A percentile compares a stretch with the other conserved stretches of the same genome.
Evolutionary conservation across 1,140 invertebrate species (phyloP).

Genomic region (Aphelinus atriplicis): DNA sequence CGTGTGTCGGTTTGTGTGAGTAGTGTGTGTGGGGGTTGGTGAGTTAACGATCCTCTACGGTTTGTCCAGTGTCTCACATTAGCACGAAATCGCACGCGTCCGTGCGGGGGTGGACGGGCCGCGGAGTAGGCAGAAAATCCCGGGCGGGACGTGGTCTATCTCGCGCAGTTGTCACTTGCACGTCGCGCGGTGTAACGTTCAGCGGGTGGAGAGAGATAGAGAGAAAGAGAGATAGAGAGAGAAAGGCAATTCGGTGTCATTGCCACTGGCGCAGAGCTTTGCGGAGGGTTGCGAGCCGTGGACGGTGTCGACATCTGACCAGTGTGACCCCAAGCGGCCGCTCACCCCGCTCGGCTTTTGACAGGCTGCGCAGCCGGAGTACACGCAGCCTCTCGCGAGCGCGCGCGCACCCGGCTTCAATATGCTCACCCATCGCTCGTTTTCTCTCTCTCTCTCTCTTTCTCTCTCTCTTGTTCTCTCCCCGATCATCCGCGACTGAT

Average conservation of each 20-base stretch:
- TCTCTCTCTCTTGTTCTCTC: constrained; percentile 41
- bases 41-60: too few species aligned
- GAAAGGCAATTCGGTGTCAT: constrained; percentile 39
- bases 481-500: too few species aligned
- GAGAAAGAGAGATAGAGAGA: background rate
- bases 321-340: constrained; percentile 47
- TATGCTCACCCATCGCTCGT: constrained; percentile 9
- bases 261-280: constrained; percentile 44
- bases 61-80: too few species aligned
- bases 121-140: too few species aligned
- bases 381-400: constrained; percentile 25
- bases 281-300: background rate
- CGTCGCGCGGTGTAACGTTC: background rate
- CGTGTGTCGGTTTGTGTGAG: too few species aligned
- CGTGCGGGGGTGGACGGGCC: too few species aligned
- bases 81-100: too few species aligned
- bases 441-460: background rate
- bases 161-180: constrained; percentile 22
- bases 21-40: too few species aligned
- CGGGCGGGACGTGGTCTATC: too few species aligned
- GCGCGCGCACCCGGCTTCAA: constrained; percentile 25
- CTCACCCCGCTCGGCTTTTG: constrained; percentile 28
- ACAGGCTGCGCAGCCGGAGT: background rate
- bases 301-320: constrained; percentile 48
- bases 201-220: background rate